A percentile compares a stretch with the other conserved stretches of the same genome.
phyloP scores from a whole-genome alignment of 2,888 invertebrate genomes.

The Idaea straminata region DNA sequence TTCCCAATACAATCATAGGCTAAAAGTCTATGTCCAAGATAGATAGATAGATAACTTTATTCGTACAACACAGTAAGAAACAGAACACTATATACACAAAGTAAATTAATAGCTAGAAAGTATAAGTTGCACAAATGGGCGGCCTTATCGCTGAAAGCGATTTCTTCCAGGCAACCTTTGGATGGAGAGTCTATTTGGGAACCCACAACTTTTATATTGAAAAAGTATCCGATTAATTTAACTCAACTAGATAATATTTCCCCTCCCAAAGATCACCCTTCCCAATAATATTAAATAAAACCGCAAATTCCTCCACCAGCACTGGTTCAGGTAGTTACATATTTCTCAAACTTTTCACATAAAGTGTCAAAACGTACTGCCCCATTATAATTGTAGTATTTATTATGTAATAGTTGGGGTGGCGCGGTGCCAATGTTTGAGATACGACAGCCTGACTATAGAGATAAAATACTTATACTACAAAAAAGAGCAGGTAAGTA shows the following conservation, averaged over 20 bases:
- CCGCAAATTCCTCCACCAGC: neutral
- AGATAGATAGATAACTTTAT: no score
- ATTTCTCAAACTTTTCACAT: neutral
- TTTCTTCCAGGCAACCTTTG: no score
- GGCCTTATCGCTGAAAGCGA: no score
- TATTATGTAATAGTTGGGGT: neutral
- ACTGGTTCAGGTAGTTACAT: neutral
- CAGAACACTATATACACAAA: no score
- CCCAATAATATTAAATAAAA: neutral
- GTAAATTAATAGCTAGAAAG: no score
- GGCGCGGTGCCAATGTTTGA: neutral
- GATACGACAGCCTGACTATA: neutral
- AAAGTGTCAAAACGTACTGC: neutral
- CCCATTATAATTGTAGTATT: constrained; percentile 1
- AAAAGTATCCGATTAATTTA: neutral
- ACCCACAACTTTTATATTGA: no score
- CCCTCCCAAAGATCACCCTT: neutral
- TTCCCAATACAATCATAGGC: no score
- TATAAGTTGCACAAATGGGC: no score
- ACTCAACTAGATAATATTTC: neutral
- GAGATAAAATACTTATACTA: neutral
- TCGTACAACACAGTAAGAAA: no score
- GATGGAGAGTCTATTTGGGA: no score
- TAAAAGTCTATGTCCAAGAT: no score
- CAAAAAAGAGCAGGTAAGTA: neutral